Evolutionary conservation across 2,888 invertebrate genomes (phyloP).

Genomic region (Liodrosophila aerea): DNA sequence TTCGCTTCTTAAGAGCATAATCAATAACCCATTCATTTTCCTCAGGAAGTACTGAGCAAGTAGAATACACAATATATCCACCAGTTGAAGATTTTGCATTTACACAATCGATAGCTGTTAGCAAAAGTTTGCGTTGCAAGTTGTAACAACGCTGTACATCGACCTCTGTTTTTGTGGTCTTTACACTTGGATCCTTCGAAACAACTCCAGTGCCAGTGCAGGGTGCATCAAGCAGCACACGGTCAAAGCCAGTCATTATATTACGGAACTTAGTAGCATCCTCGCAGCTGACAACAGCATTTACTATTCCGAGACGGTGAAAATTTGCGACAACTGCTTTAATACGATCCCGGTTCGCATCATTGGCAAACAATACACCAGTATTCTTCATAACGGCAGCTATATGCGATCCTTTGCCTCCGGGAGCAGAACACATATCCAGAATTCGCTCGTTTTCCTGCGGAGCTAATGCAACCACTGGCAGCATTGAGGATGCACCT

Average conservation of each 20-base stretch:
- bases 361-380: constrained; percentile 97
- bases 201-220: constrained; percentile 99
- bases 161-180: constrained; percentile 93
- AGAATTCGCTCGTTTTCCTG: constrained; percentile 96
- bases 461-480: constrained; percentile 98
- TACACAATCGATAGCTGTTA: constrained; percentile 98
- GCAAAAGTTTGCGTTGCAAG: constrained; percentile 94
- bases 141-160: constrained; percentile 96
- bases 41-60: constrained; percentile 98
- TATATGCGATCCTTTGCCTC: constrained; percentile 99
- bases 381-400: constrained; percentile 99
- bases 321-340: constrained; percentile 98
- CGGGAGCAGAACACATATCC: constrained; percentile 99
- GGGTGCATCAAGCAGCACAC: constrained; percentile 98
- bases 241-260: constrained; percentile 95
- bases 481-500: constrained; percentile 97
- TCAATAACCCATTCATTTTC: constrained; percentile 99
- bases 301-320: constrained; percentile 97
- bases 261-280: constrained; percentile 94
- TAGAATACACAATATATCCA: constrained; percentile 98
- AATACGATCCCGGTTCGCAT: constrained; percentile 93
- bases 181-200: constrained; percentile 98
- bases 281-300: constrained; percentile 93
- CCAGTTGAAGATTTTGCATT: constrained; percentile 96
- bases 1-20: constrained; percentile 95